Conservation (phyloP, 2,113 vertebrate genomes). For the Vimba vimba region DNA sequence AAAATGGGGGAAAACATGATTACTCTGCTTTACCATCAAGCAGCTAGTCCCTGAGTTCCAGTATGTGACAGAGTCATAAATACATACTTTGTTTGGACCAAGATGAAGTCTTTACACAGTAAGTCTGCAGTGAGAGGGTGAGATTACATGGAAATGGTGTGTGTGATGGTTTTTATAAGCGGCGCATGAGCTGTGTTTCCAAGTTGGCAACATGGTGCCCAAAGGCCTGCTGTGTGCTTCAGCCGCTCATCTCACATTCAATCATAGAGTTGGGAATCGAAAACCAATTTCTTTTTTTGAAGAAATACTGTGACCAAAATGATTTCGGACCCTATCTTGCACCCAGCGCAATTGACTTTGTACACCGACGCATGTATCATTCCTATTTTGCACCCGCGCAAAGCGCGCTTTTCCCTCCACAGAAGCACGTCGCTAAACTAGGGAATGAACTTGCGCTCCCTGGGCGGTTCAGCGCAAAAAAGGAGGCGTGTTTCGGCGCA, state of each 20-base stretch:
- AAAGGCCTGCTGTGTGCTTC: constrained; percentile 10
- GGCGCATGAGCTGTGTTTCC: neutral
- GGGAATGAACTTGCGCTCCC: no score
- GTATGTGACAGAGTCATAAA: neutral
- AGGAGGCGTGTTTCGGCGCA: no score
- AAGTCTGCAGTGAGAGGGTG: neutral
- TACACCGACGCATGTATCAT: no score
- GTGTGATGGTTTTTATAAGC: constrained; percentile 26
- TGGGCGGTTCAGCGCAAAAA: no score
- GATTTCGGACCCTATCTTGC: no score
- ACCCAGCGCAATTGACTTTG: no score
- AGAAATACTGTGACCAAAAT: neutral
- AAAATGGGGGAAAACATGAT: constrained; percentile 19
- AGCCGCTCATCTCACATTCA: neutral
- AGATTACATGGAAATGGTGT: neutral
- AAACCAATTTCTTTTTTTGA: neutral
- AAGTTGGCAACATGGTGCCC: neutral
- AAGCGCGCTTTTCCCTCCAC: no score
- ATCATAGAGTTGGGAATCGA: neutral
- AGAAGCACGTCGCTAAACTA: no score
- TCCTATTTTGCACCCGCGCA: no score
- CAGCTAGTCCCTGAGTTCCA: neutral
- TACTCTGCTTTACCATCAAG: constrained; percentile 1
- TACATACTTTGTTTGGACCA: constrained; percentile 17
- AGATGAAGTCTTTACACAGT: neutral